Conservation (phyloP, 2,888 invertebrate genomes). For the Andrena hattorfiana region DNA sequence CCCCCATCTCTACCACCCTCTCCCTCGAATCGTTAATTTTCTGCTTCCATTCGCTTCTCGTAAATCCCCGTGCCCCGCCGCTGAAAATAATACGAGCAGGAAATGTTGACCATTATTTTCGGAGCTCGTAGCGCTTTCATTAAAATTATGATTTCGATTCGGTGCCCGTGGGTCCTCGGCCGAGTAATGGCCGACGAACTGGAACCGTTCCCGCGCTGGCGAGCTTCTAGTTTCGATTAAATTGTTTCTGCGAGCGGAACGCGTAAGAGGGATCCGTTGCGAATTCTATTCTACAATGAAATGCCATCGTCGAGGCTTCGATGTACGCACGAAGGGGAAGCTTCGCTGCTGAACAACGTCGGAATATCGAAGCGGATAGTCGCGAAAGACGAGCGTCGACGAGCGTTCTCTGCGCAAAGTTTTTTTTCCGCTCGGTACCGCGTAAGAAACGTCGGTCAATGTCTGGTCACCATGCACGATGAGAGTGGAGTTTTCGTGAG, state of each 20-base stretch:
- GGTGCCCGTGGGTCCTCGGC: constrained; percentile 26
- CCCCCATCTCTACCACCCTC: constrained; percentile 52
- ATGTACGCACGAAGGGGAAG: not conserved
- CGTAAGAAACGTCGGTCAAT: constrained; percentile 55
- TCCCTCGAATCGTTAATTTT: constrained; percentile 84
- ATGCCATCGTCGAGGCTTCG: too few relatives aligned
- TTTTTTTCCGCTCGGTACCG: constrained; percentile 27
- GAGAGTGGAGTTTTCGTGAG: constrained; percentile 70
- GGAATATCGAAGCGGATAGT: not conserved
- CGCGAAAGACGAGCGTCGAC: not conserved
- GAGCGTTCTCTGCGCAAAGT: not conserved
- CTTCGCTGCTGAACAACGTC: not conserved
- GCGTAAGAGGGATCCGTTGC: not conserved
- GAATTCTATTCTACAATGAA: not conserved
- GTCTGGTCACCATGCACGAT: constrained; percentile 63
- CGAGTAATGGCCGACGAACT: not conserved
- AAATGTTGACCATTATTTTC: constrained; percentile 85
- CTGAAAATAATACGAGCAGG: constrained; percentile 84
- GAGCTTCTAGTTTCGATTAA: too few relatives aligned
- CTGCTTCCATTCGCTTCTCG: constrained; percentile 85
- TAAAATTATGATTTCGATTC: constrained; percentile 76
- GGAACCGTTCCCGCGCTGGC: not conserved
- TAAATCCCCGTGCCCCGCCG: constrained; percentile 80
- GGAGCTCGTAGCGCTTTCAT: constrained; percentile 78
- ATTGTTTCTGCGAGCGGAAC: too few relatives aligned